These are phyloP conservation scores for Xenops minutus DNA, from an alignment of 2,797 vertebrate genomes.

Conservation along the genomic window DNA sequence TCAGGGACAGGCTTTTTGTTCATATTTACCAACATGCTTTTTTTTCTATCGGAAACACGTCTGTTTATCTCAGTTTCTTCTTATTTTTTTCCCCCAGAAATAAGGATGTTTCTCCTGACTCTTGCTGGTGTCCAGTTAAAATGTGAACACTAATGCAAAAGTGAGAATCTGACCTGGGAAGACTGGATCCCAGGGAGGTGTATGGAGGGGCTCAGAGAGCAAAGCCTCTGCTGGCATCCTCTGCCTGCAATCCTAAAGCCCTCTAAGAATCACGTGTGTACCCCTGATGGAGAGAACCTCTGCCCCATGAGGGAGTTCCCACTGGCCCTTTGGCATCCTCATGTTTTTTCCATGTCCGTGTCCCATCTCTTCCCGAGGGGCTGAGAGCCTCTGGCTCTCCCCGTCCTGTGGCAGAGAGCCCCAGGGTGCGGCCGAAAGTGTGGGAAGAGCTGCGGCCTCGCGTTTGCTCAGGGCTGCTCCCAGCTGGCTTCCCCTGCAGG, in stretches of 20 bases:
- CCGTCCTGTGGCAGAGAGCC: not conserved
- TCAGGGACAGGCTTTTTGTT: not conserved
- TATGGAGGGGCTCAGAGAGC: accelerated
- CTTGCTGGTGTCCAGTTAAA: not conserved
- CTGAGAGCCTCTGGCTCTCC: not conserved
- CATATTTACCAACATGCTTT: not conserved
- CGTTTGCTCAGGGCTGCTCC: not conserved
- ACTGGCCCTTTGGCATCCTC: not conserved
- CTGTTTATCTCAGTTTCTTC: not conserved
- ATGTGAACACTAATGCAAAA: accelerated
- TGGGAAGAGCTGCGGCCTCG: not conserved
- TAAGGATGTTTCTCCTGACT: not conserved
- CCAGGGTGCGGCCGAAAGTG: not conserved
- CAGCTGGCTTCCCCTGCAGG: not conserved
- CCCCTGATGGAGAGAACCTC: not conserved
- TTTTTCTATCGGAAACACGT: not conserved
- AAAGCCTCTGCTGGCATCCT: not conserved
- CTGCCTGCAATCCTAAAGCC: not conserved
- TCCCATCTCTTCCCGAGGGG: not conserved
- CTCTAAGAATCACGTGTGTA: not conserved
- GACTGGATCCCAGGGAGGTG: accelerated
- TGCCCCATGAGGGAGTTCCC: not conserved
- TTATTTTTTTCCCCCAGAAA: not conserved
- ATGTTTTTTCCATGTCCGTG: not conserved
- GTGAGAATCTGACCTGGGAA: accelerated